These are phyloP conservation scores for Sclerurus mexicanus DNA, from an alignment of 2,113 vertebrate species.

Conservation along the genomic window DNA sequence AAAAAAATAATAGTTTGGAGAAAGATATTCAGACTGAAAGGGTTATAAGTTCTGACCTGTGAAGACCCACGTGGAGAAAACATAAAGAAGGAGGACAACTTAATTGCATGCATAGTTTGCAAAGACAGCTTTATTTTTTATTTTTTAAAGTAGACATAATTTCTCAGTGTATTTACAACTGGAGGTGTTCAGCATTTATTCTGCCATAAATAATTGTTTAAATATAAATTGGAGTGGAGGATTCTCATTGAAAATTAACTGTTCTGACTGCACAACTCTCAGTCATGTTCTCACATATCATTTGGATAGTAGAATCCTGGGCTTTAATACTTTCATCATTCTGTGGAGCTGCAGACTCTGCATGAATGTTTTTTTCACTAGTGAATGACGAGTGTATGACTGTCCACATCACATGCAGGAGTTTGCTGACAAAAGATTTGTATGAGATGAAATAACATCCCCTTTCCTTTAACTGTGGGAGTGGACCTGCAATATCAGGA, in stretches of 20 bases:
- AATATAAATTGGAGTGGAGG: not conserved
- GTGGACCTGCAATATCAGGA: too few species aligned
- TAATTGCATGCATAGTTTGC: not conserved
- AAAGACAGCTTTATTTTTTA: not conserved
- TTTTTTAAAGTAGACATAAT: not conserved
- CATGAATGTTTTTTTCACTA: not conserved
- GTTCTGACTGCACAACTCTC: not conserved
- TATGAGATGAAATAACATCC: not conserved
- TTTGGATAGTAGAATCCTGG: not conserved
- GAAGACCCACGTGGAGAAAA: not conserved
- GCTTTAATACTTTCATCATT: not conserved
- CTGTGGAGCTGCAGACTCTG: not conserved
- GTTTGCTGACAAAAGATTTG: not conserved
- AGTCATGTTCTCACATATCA: not conserved
- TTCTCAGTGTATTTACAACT: not conserved
- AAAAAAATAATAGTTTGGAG: accelerated
- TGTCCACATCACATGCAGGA: not conserved
- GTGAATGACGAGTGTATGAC: not conserved
- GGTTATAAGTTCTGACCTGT: not conserved
- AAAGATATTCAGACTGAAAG: not conserved
- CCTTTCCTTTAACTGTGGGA: not conserved
- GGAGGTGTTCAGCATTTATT: not conserved
- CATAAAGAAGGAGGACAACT: not conserved
- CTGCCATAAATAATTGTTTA: not conserved
- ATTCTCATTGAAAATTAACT: not conserved